Percentiles rank a stretch among this genome's conserved stretches.
Evolutionary conservation across 2,113 vertebrate species (phyloP).

Genomic region (Paraplagusia blochii): DNA sequence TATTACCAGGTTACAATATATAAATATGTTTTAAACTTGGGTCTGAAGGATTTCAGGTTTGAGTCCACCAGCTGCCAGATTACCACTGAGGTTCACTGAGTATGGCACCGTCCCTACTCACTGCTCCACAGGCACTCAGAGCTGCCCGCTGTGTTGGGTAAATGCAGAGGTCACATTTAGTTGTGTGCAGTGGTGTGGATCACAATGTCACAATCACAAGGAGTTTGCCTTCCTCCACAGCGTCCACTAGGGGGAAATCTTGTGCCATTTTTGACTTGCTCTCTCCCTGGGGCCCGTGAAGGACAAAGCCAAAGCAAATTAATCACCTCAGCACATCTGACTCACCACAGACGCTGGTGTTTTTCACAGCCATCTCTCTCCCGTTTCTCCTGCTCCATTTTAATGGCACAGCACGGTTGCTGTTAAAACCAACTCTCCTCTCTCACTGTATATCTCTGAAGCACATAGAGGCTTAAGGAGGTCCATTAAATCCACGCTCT

Average conservation of each 20-base stretch:
- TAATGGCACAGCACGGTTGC: conserved; percentile 40
- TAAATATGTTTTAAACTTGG: no score
- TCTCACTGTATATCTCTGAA: conserved; percentile 25
- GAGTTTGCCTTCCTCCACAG: no score
- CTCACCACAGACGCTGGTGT: conserved; percentile 62
- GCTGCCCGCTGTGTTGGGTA: no score
- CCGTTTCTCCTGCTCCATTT: conserved; percentile 37
- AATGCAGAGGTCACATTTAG: no score
- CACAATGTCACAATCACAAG: no score
- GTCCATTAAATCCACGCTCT: conserved; percentile 48
- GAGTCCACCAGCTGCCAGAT: no score
- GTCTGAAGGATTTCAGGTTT: no score
- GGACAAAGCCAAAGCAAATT: conserved; percentile 59
- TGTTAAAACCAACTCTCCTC: conserved; percentile 56
- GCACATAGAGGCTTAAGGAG: conserved; percentile 42
- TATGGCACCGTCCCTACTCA: no score
- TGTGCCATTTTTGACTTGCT: neutral
- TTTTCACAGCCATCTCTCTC: conserved; percentile 43
- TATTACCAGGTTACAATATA: no score
- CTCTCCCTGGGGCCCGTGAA: conserved; percentile 43
- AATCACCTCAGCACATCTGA: conserved; percentile 65
- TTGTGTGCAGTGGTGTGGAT: no score
- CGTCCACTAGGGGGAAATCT: conserved; percentile 50
- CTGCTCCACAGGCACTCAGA: no score
- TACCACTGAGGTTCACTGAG: no score